phyloP scores from a whole-genome alignment of 2,888 invertebrate species.

The Ophioninae sp. region DNA sequence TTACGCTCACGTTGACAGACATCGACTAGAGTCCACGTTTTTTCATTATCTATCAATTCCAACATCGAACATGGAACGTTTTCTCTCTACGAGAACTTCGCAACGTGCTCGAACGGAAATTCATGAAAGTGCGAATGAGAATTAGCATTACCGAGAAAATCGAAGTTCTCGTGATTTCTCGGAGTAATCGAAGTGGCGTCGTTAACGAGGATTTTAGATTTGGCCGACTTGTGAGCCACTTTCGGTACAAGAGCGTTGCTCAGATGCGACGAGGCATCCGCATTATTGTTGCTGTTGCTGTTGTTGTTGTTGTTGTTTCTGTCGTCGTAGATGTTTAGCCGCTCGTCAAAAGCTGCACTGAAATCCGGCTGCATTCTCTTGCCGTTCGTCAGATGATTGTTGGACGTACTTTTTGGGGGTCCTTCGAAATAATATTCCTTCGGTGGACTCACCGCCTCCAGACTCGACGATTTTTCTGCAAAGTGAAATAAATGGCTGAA shows the following conservation, averaged over 20 bases:
- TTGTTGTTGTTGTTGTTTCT: constrained; percentile 59
- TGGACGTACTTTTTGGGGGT: constrained; percentile 53
- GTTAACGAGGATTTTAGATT: constrained; percentile 63
- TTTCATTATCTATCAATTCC: no score
- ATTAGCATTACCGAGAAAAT: constrained; percentile 56
- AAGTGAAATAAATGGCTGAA: neutral
- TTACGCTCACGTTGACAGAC: no score
- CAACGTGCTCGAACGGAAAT: neutral
- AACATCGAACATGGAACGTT: no score
- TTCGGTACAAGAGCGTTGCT: constrained; percentile 62
- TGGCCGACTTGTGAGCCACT: constrained; percentile 62
- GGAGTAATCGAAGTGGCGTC: constrained; percentile 49
- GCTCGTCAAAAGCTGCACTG: constrained; percentile 46
- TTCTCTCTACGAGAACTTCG: neutral
- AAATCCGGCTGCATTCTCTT: constrained; percentile 53
- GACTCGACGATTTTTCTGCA: constrained; percentile 52
- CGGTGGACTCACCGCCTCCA: constrained; percentile 48
- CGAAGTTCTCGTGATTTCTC: constrained; percentile 58
- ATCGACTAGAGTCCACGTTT: no score
- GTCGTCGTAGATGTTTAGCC: constrained; percentile 58
- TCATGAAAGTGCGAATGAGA: neutral
- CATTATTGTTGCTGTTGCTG: constrained; percentile 44
- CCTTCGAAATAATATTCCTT: constrained; percentile 56
- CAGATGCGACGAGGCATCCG: constrained; percentile 41
- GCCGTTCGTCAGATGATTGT: constrained; percentile 52